Conservation (phyloP, 1,140 invertebrate species). For the Polypedilum vanderplanki region DNA sequence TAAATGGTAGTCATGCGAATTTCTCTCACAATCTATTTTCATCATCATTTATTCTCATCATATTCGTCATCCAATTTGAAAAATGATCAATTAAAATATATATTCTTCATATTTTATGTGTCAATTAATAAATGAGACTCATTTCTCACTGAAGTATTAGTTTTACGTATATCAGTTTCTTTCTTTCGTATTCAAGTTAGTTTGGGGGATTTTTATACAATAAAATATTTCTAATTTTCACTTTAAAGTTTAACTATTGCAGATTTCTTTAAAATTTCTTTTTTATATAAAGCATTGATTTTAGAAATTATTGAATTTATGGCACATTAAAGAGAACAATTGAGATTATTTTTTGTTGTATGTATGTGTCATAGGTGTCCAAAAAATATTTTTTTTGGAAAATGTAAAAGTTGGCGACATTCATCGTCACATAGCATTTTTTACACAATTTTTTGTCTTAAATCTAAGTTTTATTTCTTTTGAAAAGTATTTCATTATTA, state of each 20-base stretch:
- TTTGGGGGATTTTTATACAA: not conserved
- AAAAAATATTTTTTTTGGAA: conserved; percentile 14
- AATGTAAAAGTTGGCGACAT: not conserved
- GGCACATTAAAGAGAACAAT: conserved; percentile 28
- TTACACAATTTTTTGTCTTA: not conserved
- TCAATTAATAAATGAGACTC: conserved; percentile 9
- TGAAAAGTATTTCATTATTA: not conserved
- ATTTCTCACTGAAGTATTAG: not conserved
- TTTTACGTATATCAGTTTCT: conserved; percentile 28
- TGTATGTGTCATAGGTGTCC: not conserved
- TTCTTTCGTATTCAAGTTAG: not conserved
- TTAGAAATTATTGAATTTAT: conserved; percentile 21
- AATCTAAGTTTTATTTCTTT: not conserved
- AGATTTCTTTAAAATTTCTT: not conserved
- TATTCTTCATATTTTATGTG: not conserved
- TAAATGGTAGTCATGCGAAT: not conserved
- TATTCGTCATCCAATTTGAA: not conserved
- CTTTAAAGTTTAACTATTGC: not conserved
- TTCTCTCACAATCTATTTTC: conserved; percentile 5
- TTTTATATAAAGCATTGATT: conserved; percentile 17
- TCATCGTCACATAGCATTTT: not conserved
- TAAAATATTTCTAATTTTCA: not conserved
- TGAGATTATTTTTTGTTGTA: conserved; percentile 20
- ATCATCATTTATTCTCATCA: not conserved
- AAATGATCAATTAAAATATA: conserved; percentile 20